Conservation (phyloP, 2,113 vertebrate genomes). For the Salvator merianae region DNA sequence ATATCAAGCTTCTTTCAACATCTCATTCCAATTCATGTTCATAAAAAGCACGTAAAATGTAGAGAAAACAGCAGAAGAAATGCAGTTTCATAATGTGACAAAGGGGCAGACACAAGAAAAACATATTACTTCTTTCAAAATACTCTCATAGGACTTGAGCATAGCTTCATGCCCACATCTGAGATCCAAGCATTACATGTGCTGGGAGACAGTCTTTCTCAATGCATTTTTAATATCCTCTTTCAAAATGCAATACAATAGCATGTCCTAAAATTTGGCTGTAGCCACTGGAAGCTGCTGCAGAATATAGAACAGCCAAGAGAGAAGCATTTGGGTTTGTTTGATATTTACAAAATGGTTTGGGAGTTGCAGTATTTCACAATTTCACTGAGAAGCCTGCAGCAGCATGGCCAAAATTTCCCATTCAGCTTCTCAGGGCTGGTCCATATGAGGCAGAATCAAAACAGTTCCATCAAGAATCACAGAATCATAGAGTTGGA, state of each 20-base stretch:
- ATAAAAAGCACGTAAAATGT: not conserved
- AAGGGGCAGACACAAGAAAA: not conserved
- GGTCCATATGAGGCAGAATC: no score
- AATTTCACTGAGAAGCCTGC: not conserved
- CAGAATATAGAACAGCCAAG: not conserved
- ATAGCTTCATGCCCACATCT: not conserved
- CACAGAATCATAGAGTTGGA: no score
- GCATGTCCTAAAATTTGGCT: no score
- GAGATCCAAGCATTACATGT: not conserved
- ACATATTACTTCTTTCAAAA: not conserved
- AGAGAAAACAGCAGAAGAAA: not conserved
- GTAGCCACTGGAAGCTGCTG: no score
- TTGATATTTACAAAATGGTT: not conserved
- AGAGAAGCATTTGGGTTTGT: not conserved
- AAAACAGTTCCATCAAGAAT: not conserved
- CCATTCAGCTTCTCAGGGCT: not conserved
- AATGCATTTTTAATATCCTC: conserved; percentile 1
- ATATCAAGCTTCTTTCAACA: not conserved
- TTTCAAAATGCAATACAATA: not conserved
- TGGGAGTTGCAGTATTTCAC: not conserved
- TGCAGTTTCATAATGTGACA: not conserved
- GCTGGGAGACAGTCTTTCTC: not conserved
- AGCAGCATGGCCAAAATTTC: not conserved
- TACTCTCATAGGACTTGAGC: not conserved
- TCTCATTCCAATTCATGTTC: not conserved